These are phyloP conservation scores for Aptenodytes forsteri DNA, from an alignment of 2,113 vertebrate genomes.

Conservation along the genomic window DNA sequence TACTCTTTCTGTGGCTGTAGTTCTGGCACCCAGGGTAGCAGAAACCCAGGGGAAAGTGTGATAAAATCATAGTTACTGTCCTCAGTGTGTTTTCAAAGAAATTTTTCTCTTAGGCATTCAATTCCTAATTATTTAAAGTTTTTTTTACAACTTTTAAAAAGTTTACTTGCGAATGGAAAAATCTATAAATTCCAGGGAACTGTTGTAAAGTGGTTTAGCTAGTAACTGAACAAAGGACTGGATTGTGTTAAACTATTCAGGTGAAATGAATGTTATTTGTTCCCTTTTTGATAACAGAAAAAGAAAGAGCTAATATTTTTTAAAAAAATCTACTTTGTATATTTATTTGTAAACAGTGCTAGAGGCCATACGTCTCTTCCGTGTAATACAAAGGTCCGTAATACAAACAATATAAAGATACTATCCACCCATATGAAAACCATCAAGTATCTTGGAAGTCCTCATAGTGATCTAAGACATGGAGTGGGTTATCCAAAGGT, in stretches of 20 bases:
- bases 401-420: not conserved
- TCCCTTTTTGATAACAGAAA: not conserved
- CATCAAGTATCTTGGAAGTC: not conserved
- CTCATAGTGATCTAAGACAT: not conserved
- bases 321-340: not conserved
- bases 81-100: slow-evolving; percentile 24
- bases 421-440: not conserved
- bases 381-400: not conserved
- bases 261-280: not conserved
- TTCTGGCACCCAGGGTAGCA: not conserved
- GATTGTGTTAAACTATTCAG: not conserved
- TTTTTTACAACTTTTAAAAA: slow-evolving; percentile 15
- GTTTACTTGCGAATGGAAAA: slow-evolving; percentile 53
- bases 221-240: slow-evolving; percentile 27
- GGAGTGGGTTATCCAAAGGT: not conserved
- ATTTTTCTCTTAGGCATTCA: slow-evolving; percentile 20
- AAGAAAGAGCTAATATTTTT: not conserved
- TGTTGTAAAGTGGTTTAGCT: slow-evolving; percentile 50
- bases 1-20: slow-evolving; percentile 14
- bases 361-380: not conserved
- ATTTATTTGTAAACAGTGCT: slow-evolving; percentile 14
- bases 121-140: slow-evolving; percentile 33
- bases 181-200: slow-evolving; percentile 52
- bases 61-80: slow-evolving; percentile 32
- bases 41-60: not conserved